Conservation (phyloP, 1,140 invertebrate genomes). For the Chrysoperla carnea region DNA sequence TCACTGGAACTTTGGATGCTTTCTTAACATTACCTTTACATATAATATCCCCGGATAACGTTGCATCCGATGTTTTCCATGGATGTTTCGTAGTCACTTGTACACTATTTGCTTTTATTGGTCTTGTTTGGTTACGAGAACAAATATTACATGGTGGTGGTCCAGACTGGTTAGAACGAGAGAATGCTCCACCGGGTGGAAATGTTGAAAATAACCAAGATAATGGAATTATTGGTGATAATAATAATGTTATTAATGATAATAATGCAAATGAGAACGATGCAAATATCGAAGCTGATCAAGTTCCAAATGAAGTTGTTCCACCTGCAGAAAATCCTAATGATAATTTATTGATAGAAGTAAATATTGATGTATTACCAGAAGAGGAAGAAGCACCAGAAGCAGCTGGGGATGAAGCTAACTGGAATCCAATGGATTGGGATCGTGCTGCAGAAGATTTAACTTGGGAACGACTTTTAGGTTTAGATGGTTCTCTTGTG, state of each 20-base stretch:
- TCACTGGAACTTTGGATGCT: constrained; percentile 72
- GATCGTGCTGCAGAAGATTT: constrained; percentile 92
- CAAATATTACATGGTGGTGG: constrained; percentile 96
- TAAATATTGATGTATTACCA: constrained; percentile 12
- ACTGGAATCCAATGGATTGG: constrained; percentile 98
- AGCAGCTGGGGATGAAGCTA: constrained; percentile 55
- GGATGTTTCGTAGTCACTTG: constrained; percentile 94
- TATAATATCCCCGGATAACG: constrained; percentile 83
- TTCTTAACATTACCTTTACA: constrained; percentile 77
- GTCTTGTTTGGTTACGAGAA: constrained; percentile 90
- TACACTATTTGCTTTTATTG: constrained; percentile 92
- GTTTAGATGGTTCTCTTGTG: constrained; percentile 89
- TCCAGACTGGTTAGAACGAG: constrained; percentile 81
- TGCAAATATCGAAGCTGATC: constrained; percentile 9
- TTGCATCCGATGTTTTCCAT: constrained; percentile 85
- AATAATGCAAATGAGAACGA: constrained; percentile 9
- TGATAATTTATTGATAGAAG: constrained; percentile 12
- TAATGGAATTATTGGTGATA: constrained; percentile 13
- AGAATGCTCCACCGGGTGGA: constrained; percentile 28
- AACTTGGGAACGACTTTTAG: constrained; percentile 92
- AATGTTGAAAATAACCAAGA: constrained; percentile 4
- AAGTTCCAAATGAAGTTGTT: constrained; percentile 18
- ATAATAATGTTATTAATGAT: constrained; percentile 26
- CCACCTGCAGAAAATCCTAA: constrained; percentile 11
- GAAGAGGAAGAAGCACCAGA: constrained; percentile 11